A percentile compares a stretch with the other conserved stretches of the same genome.
phyloP scores from a whole-genome alignment of 2,888 invertebrate genomes.

The Anticlea derivata region DNA sequence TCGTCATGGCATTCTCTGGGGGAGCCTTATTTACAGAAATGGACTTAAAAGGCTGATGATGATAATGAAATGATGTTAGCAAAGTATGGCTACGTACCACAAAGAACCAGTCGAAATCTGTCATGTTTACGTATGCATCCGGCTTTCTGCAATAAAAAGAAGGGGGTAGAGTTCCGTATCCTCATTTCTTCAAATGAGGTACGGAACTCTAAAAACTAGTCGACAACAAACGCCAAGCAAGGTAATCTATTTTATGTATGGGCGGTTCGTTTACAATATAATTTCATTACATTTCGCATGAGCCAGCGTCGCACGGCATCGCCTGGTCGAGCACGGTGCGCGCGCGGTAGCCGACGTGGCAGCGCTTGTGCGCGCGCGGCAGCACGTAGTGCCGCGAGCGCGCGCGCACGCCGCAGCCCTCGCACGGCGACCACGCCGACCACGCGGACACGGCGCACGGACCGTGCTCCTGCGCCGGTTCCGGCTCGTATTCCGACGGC shows the following conservation, averaged over 20 bases:
- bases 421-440: constrained; percentile 91
- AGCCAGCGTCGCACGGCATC: constrained; percentile 71
- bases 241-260: too few relatives aligned
- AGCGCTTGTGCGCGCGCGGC: constrained; percentile 85
- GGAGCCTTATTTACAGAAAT: too few relatives aligned
- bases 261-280: too few relatives aligned
- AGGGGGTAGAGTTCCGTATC: too few relatives aligned
- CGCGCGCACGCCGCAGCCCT: constrained; percentile 87
- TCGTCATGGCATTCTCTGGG: too few relatives aligned
- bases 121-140: constrained; percentile 53
- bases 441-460: constrained; percentile 89
- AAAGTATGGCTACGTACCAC: constrained; percentile 52
- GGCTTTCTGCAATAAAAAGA: constrained; percentile 58
- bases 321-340: constrained; percentile 71
- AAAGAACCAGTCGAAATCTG: constrained; percentile 73
- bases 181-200: too few relatives aligned
- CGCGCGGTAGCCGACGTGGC: constrained; percentile 75
- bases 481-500: constrained; percentile 75
- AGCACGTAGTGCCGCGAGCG: constrained; percentile 87
- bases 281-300: constrained; percentile 59
- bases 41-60: too few relatives aligned
- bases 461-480: constrained; percentile 64
- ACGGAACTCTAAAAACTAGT: too few relatives aligned
- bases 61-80: too few relatives aligned
- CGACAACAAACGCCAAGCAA: too few relatives aligned